phyloP scores from a whole-genome alignment of 2,888 invertebrate species.

The Nasonovia ribisnigri region DNA sequence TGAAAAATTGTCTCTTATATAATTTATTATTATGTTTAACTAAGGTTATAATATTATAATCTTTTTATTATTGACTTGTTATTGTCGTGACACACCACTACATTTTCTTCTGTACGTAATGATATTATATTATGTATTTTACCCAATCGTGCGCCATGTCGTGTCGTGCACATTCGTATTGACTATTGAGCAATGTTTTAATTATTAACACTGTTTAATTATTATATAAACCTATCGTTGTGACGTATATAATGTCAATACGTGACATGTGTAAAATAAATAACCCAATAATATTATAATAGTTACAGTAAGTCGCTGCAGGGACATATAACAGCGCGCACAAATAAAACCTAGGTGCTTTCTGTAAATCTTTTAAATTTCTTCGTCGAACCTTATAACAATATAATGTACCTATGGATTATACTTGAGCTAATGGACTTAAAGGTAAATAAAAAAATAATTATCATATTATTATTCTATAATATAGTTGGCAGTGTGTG shows the following conservation, averaged over 20 bases:
- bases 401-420: background rate
- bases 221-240: background rate
- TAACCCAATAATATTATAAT: background rate
- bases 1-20: background rate
- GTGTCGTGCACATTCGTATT: background rate
- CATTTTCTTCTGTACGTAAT: background rate
- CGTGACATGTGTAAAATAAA: background rate
- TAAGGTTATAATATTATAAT: background rate
- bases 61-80: constrained; percentile 2
- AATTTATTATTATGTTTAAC: background rate
- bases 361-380: background rate
- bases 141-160: background rate
- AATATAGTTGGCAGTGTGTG: background rate
- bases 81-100: constrained; percentile 15
- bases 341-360: background rate
- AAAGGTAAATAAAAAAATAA: background rate
- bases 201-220: background rate
- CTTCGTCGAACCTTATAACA: background rate
- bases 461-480: background rate
- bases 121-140: background rate
- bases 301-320: background rate
- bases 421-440: background rate
- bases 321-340: background rate
- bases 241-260: background rate
- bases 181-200: background rate